A percentile compares a stretch with the other conserved stretches of the same genome.
These are phyloP conservation scores for Coilia nasus DNA, from an alignment of 2,797 vertebrate species.

Conservation along the genomic window DNA sequence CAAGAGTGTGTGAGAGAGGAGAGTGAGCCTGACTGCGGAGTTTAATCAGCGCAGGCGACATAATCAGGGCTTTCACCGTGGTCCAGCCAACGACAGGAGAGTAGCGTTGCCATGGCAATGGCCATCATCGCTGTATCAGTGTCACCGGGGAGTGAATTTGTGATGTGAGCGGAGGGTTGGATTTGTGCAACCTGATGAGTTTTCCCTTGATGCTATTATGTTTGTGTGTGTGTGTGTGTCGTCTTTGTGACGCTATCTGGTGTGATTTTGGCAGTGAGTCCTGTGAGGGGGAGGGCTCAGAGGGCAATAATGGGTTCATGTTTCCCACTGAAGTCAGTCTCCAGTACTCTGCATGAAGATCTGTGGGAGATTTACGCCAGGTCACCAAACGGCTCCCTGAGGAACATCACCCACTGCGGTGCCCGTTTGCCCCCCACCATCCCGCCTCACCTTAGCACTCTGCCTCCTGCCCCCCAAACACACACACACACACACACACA, in stretches of 20 bases:
- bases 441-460: neutral
- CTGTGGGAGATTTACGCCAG: constrained; percentile 41
- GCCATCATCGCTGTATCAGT: constrained; percentile 48
- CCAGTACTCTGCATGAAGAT: constrained; percentile 44
- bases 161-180: constrained; percentile 16
- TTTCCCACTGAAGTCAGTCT: constrained; percentile 48
- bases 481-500: neutral
- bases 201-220: constrained; percentile 33
- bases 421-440: constrained; percentile 8
- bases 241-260: neutral
- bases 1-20: constrained; percentile 21
- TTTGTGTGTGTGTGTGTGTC: constrained; percentile 24
- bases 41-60: constrained; percentile 28
- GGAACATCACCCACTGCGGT: constrained; percentile 14
- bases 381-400: constrained; percentile 41
- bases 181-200: constrained; percentile 47
- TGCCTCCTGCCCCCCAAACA: neutral
- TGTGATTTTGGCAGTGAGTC: neutral
- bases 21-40: neutral
- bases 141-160: constrained; percentile 46
- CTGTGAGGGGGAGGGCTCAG: constrained; percentile 22
- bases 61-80: constrained; percentile 38
- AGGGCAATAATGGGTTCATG: constrained; percentile 58
- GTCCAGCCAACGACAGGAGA: constrained; percentile 35
- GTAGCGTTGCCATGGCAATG: constrained; percentile 50